Conservation (phyloP, 2,797 vertebrate genomes). For the Myotis vivesi region DNA sequence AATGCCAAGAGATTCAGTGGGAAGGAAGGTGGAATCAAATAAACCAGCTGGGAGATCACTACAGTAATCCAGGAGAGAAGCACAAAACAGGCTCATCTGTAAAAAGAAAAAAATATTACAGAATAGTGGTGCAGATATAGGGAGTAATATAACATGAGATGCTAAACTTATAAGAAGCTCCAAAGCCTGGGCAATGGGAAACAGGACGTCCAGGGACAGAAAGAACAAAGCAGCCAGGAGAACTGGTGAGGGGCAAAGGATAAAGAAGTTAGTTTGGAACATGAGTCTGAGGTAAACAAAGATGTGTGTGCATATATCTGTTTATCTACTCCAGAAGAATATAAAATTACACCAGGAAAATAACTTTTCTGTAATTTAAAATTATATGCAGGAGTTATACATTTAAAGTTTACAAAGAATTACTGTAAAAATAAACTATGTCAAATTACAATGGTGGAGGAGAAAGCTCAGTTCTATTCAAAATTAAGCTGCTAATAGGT, state of each 20-base stretch:
- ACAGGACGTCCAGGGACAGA: not conserved
- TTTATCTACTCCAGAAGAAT: not conserved
- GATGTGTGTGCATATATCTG: not conserved
- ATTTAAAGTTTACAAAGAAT: conserved; percentile 20
- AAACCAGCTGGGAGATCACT: not conserved
- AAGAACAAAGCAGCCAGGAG: not conserved
- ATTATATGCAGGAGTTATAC: not conserved
- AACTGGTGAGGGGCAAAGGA: not conserved
- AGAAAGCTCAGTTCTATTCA: not conserved
- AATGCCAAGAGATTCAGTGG: not conserved
- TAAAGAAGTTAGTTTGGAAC: not conserved
- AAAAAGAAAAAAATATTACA: not conserved
- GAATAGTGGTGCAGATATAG: not conserved
- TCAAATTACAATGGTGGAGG: not conserved
- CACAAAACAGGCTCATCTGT: not conserved
- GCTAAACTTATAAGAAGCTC: not conserved
- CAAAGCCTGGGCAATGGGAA: not conserved
- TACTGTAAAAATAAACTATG: not conserved
- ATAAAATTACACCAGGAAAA: not conserved
- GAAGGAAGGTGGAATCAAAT: not conserved
- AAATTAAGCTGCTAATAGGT: not conserved
- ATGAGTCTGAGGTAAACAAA: not conserved
- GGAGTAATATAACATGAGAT: not conserved
- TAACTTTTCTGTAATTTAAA: conserved; percentile 32
- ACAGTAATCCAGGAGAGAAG: not conserved